Percentiles rank a stretch among this genome's conserved stretches.
phyloP scores from a whole-genome alignment of 2,797 vertebrate species.

The Danio aesculapii region DNA sequence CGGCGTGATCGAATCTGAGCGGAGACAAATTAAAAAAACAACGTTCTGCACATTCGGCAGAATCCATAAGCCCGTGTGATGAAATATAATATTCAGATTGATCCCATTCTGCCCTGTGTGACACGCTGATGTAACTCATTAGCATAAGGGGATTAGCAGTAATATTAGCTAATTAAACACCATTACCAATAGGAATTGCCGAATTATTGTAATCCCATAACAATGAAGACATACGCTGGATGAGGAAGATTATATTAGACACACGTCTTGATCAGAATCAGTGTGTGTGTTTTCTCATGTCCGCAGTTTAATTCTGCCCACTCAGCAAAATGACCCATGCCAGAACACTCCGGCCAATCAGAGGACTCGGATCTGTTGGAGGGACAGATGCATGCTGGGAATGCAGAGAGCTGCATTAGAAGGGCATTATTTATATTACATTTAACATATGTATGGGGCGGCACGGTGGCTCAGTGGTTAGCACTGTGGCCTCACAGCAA shows the following conservation, averaged over 20 bases:
- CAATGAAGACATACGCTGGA: not conserved
- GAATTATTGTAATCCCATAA: conserved; percentile 32
- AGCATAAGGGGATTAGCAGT: conserved; percentile 33
- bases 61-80: not conserved
- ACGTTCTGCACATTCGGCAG: conserved; percentile 22
- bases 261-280: not conserved
- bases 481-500: too few relatives aligned
- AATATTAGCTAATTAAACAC: not conserved
- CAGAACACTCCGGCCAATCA: conserved; percentile 14
- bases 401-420: conserved; percentile 41
- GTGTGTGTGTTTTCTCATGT: not conserved
- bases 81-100: conserved; percentile 15
- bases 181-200: not conserved
- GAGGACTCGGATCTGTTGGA: conserved; percentile 14
- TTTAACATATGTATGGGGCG: too few relatives aligned
- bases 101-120: not conserved
- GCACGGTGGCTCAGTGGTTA: too few relatives aligned
- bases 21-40: not conserved
- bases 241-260: conserved; percentile 12
- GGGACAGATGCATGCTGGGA: conserved; percentile 46
- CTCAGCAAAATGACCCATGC: not conserved
- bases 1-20: conserved; percentile 1
- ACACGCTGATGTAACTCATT: conserved; percentile 19
- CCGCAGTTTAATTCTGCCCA: not conserved
- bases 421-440: too few relatives aligned